phyloP scores from a whole-genome alignment of 2,113 vertebrate species.

The Columba janthina region DNA sequence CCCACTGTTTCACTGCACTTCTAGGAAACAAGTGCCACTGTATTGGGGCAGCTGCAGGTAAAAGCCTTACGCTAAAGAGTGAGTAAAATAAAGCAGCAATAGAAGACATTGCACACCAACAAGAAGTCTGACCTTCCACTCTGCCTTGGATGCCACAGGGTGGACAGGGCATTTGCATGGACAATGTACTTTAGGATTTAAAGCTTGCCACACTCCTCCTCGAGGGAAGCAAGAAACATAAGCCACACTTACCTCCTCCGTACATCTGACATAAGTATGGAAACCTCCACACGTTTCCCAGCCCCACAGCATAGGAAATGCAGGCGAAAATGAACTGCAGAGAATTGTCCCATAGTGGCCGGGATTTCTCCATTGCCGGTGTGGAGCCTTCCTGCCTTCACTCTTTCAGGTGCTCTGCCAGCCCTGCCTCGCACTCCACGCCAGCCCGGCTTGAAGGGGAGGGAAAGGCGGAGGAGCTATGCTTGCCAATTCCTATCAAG shows the following conservation, averaged over 20 bases:
- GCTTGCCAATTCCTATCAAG: conserved; percentile 67
- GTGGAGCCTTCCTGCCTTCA: neutral
- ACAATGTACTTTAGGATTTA: neutral
- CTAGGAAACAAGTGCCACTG: neutral
- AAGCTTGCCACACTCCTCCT: neutral
- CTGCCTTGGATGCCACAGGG: neutral
- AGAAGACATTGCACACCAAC: neutral
- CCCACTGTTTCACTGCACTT: neutral
- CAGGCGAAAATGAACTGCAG: conserved; percentile 90
- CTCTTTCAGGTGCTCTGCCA: conserved; percentile 39
- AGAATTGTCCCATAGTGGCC: conserved; percentile 86
- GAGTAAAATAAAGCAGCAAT: neutral
- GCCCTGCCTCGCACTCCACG: neutral
- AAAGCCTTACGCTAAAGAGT: neutral
- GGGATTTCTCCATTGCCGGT: conserved; percentile 72
- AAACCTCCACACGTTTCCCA: conserved; percentile 96
- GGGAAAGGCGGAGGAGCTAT: conserved; percentile 40
- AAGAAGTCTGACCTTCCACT: neutral
- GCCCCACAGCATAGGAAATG: conserved; percentile 91
- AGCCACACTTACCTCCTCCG: conserved; percentile 88
- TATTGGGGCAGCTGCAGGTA: neutral
- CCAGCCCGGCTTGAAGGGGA: conserved; percentile 21
- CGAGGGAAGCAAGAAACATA: neutral
- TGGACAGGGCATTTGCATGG: neutral
- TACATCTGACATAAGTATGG: conserved; percentile 96